Evolutionary conservation across 2,113 vertebrate genomes (phyloP), one percentile per base, ranked within the genome.

Genomic region (Paratilapia polleni): DNA sequence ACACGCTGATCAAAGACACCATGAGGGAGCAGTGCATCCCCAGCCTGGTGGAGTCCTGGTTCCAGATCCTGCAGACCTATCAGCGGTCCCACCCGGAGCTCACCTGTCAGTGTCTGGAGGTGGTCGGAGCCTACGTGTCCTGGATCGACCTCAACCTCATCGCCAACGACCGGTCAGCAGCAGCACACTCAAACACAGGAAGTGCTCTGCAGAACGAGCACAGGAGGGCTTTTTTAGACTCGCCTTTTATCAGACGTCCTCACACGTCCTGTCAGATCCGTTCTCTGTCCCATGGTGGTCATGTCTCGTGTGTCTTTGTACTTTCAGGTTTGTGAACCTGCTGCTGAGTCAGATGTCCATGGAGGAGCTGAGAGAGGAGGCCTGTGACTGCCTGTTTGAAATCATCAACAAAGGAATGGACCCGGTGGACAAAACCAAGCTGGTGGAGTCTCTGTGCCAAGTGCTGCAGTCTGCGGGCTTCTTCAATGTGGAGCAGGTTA

Each of bases 401-500:
- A 98, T 99, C 70, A 92, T 99, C 94, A 99, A 99, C 96, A 99
- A 99, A 89, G 98, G 98, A 77, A 99, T 99, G 98, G 98, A 99
- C 90, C 98, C 98, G 13, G 94, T 96, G 81, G 98, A 99, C 87
- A 99, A 99, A 95, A 99, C 97, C 93, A 99, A 99, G 88, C 95
- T 99, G 94, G 97, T 99, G 89, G 98, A 99, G 92, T 98, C 97
- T 68, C 96, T 99, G 82, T 98, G 97, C 94, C 97, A 94, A 87
- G 98, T 99, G 1, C 96, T 99, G 86, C 97, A 98, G 95, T 96
- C 97, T 77, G 98, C 98, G 5, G 98, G 98, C 1, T 98, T 99
- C 96, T 99, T 99, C 95, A 98, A 96, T 89, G 95, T 99, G 88
- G 97, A 99, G 66, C 98, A 97, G 97, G 98, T 99, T 26, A 31